A percentile compares a stretch with the other conserved stretches of the same genome.
phyloP scores from a whole-genome alignment of 2,888 invertebrate species.

The Drosophila cognata region DNA sequence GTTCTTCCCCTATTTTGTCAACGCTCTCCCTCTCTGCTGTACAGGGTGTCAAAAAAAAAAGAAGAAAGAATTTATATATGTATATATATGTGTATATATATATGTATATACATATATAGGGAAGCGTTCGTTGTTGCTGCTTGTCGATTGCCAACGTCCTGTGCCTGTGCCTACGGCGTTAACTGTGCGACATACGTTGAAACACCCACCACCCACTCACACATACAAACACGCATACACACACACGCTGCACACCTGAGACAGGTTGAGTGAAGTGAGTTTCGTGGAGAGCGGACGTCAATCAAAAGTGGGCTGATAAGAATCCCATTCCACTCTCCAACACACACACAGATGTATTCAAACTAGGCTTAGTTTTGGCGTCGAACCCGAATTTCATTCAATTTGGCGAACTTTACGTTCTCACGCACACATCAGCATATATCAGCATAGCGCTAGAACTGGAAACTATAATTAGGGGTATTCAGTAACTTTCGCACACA shows the following conservation, averaged over 20 bases:
- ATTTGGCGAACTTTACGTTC: slow-evolving; percentile 49
- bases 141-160: slow-evolving; percentile 79
- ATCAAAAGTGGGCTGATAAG: slow-evolving; percentile 23
- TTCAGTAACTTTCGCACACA: slow-evolving; percentile 5
- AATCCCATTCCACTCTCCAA: slow-evolving; percentile 25
- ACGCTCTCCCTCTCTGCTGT: slow-evolving; percentile 52
- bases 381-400: slow-evolving; percentile 32
- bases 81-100: not conserved
- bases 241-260: slow-evolving; percentile 30
- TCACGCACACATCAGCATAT: slow-evolving; percentile 30
- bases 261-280: slow-evolving; percentile 13
- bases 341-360: slow-evolving; percentile 24
- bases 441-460: not conserved
- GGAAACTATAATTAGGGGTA: slow-evolving; percentile 21
- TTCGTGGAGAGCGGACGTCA: slow-evolving; percentile 14
- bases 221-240: slow-evolving; percentile 43
- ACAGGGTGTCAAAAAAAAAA: slow-evolving; percentile 54
- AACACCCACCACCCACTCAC: slow-evolving; percentile 25
- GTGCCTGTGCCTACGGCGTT: slow-evolving; percentile 66
- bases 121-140: slow-evolving; percentile 79
- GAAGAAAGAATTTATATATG: not conserved
- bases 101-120: slow-evolving; percentile 6
- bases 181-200: slow-evolving; percentile 55
- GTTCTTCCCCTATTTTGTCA: slow-evolving; percentile 29
- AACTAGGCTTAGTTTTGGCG: slow-evolving; percentile 34